These are phyloP conservation scores for Luscinia megarhynchos DNA, from an alignment of 2,797 vertebrate species.

Conservation along the genomic window DNA sequence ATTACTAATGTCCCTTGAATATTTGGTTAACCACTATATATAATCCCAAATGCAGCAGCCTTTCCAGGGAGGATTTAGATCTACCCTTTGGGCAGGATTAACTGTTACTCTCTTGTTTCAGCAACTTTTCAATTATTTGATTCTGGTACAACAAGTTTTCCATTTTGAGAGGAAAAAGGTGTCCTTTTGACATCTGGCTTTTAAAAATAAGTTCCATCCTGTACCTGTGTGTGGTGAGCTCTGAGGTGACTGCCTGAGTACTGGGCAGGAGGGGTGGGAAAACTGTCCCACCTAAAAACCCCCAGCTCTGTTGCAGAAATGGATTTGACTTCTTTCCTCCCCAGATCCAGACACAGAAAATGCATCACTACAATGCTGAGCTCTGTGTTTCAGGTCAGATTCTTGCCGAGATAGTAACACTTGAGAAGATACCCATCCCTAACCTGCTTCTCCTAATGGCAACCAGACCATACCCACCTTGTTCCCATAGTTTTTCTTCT, in stretches of 20 bases:
- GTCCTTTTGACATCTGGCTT: conserved; percentile 34
- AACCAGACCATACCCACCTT: background rate
- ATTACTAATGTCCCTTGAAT: conserved; percentile 77
- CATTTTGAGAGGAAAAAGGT: conserved; percentile 1
- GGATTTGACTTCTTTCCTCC: background rate
- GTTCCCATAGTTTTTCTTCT: background rate
- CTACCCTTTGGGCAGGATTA: conserved; percentile 74
- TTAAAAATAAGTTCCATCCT: background rate
- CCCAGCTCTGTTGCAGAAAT: background rate
- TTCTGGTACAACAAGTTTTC: conserved; percentile 71
- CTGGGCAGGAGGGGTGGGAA: background rate
- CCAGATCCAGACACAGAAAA: background rate
- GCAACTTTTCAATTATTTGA: conserved; percentile 72
- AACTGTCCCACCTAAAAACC: background rate
- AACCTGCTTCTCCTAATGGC: background rate
- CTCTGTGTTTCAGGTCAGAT: background rate
- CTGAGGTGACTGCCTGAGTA: background rate
- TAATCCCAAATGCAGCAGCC: conserved; percentile 68
- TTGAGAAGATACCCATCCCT: background rate
- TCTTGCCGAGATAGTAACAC: background rate
- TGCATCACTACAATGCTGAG: background rate
- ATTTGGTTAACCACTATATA: conserved; percentile 74
- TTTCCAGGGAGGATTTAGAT: conserved; percentile 77
- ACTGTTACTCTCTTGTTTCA: conserved; percentile 77
- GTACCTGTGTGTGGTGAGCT: background rate